Conservation (phyloP, 1,140 invertebrate species). For the Pogonomyrmex barbatus region DNA sequence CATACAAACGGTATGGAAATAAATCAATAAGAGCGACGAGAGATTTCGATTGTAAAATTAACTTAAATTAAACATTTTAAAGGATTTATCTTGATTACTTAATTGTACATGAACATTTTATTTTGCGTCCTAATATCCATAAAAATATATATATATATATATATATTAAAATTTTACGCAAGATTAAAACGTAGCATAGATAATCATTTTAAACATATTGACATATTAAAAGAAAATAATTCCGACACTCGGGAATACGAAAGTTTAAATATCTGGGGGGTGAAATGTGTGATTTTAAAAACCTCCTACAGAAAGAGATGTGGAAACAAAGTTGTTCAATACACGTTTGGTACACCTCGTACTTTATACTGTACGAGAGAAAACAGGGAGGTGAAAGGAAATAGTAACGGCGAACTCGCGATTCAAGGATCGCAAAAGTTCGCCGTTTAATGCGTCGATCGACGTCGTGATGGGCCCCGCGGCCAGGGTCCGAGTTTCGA, state of each 20-base stretch:
- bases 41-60: neutral
- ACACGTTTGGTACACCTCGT: neutral
- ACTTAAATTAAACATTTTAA: neutral
- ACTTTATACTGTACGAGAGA: too few species aligned
- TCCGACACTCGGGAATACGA: neutral
- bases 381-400: neutral
- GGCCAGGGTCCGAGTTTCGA: constrained; percentile 68
- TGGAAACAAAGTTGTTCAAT: neutral
- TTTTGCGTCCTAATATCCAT: neutral
- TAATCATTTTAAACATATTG: constrained; percentile 5
- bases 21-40: neutral
- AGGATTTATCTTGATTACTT: neutral
- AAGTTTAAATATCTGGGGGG: neutral
- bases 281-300: neutral
- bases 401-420: neutral
- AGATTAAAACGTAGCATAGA: neutral
- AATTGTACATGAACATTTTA: neutral
- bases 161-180: neutral
- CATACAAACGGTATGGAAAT: neutral
- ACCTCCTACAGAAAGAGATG: neutral
- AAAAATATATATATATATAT: neutral
- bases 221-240: neutral
- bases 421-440: constrained; percentile 70
- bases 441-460: constrained; percentile 68
- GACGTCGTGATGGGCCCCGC: constrained; percentile 56